Percentiles rank a stretch among this genome's conserved stretches.
These are phyloP conservation scores for Liodrosophila aerea DNA, from an alignment of 2,888 invertebrate genomes.

Conservation along the genomic window DNA sequence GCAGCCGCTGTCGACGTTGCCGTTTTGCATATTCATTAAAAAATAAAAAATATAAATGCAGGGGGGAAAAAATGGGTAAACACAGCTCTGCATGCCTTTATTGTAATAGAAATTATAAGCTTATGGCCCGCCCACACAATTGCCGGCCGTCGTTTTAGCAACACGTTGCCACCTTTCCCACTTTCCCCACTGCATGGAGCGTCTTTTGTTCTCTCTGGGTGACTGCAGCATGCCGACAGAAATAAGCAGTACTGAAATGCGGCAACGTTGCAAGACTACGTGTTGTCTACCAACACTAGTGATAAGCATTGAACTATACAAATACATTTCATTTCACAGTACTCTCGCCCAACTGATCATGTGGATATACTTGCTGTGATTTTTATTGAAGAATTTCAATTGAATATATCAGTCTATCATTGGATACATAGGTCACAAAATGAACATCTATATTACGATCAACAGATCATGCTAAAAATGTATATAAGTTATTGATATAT, in stretches of 20 bases:
- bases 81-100: constrained; percentile 46
- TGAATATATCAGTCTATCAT: too few species aligned
- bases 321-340: too few species aligned
- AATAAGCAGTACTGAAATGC: constrained; percentile 26
- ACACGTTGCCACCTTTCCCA: constrained; percentile 62
- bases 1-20: constrained; percentile 42
- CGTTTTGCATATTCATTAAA: constrained; percentile 62
- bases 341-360: too few species aligned
- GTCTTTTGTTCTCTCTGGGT: constrained; percentile 51
- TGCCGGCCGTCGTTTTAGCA: constrained; percentile 62
- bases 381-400: too few species aligned
- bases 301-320: neutral
- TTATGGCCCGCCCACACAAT: constrained; percentile 31
- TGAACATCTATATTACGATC: too few species aligned
- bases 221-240: constrained; percentile 3
- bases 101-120: constrained; percentile 76
- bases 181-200: constrained; percentile 11
- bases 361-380: too few species aligned
- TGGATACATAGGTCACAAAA: too few species aligned
- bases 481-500: too few species aligned
- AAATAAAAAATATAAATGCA: constrained; percentile 19
- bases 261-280: constrained; percentile 29
- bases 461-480: too few species aligned
- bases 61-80: constrained; percentile 22
- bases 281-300: constrained; percentile 4